Percentiles rank a stretch among this genome's conserved stretches.
These are phyloP conservation scores for Heliconius hermathena DNA, from an alignment of 1,140 invertebrate species.

Conservation along the genomic window DNA sequence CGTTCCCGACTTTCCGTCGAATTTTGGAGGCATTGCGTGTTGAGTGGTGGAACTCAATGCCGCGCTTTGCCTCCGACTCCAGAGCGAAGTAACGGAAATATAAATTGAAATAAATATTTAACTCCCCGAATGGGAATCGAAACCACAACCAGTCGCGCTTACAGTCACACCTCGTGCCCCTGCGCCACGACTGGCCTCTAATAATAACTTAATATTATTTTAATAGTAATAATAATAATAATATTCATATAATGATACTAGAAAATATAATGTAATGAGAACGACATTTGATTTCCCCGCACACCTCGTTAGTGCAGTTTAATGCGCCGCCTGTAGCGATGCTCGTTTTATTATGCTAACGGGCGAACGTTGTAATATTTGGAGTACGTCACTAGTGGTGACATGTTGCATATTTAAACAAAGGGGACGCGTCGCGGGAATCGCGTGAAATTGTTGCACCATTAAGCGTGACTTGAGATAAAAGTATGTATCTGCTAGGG, in stretches of 20 bases:
- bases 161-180: too few species aligned
- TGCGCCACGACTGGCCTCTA: too few species aligned
- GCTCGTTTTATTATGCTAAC: conserved; percentile 78
- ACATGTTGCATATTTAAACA: conserved; percentile 78
- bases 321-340: conserved; percentile 74
- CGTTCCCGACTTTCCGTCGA: too few species aligned
- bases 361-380: conserved; percentile 75
- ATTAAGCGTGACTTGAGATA: conserved; percentile 65
- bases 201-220: not conserved
- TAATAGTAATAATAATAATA: not conserved
- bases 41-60: too few species aligned
- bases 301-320: conserved; percentile 76
- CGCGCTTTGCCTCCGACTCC: too few species aligned
- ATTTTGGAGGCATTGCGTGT: too few species aligned
- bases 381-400: conserved; percentile 74
- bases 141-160: too few species aligned
- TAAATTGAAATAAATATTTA: too few species aligned
- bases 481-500: conserved; percentile 44
- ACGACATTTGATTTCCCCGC: conserved; percentile 67
- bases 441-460: conserved; percentile 48
- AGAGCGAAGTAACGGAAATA: too few species aligned
- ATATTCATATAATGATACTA: conserved; percentile 19
- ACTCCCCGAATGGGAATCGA: too few species aligned
- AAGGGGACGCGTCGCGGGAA: conserved; percentile 63
- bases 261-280: conserved; percentile 53